Evolutionary conservation across 2,888 invertebrate genomes (phyloP), one percentile per base, ranked within the genome.

Genomic region (Cyclophora albipunctata): DNA sequence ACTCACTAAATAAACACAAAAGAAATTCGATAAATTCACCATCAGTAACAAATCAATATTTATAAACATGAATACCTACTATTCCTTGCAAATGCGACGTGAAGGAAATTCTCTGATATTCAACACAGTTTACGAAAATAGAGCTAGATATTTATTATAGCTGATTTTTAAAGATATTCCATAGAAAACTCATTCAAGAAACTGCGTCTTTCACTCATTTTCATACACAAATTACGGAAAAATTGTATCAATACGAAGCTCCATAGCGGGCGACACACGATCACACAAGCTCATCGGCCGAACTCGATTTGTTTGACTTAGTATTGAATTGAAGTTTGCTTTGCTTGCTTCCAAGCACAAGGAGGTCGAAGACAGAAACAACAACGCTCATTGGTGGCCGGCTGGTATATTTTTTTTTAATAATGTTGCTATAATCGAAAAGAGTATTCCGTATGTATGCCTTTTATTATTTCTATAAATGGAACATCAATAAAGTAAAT

Each of bases 51-150:
- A 84, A 88, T 88, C 87, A 88, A 88, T 88, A 88, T 85, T 84
- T 88, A 84, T 82, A 85, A 85, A 88, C 87, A 88, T 73, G 74
- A 78, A 82, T 73, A 80, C n/a, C n/a, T n/a, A n/a, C 79, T 75
- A 75, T 75, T 5, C 75, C 75, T 74, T 75, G 75, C 70, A 68
- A 70, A 64, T 61, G 61, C 52, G 60, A 67, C 63, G 64, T 59
- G 58, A 54, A 58, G 60, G 51, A 58, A 66, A 68, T 67, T 66
- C 55, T 55, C 58, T 55, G 61, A 62, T 62, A 66, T 55, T 62
- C 60, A 64, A 68, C 69, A 52, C 54, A 65, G 60, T 60, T 59
- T 59, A 20, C 63, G 66, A 69, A 56, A 48, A 51, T 61, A 60
- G 20, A 20, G 20, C 20, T 20, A 20, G 20, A 20, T 20, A 20